phyloP scores from a whole-genome alignment of 2,113 vertebrate genomes.

The Cyanoderma ruficeps region DNA sequence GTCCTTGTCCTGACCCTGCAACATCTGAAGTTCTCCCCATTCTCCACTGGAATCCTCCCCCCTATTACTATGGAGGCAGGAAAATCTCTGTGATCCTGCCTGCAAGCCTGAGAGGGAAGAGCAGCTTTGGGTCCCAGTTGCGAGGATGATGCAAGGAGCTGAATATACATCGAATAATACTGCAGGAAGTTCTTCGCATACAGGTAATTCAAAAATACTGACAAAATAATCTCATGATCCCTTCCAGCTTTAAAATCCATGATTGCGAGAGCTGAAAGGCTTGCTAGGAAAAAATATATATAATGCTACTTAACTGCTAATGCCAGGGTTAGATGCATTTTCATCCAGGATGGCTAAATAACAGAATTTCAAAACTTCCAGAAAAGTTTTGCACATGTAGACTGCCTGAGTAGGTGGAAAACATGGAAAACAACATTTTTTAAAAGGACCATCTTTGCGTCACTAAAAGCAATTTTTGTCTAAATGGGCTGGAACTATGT shows the following conservation, averaged over 20 bases:
- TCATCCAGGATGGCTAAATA: not conserved
- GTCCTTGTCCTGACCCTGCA: not conserved
- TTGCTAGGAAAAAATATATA: not conserved
- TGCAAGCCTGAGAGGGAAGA: not conserved
- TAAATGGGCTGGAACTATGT: not conserved
- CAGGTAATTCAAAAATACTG: not conserved
- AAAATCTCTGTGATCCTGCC: not conserved
- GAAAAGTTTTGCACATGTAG: not conserved
- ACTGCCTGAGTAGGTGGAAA: not conserved
- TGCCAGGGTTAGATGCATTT: not conserved
- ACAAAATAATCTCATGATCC: conserved; percentile 19
- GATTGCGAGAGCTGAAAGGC: not conserved
- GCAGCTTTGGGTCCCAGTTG: not conserved
- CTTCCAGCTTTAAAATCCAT: not conserved
- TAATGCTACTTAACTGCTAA: not conserved
- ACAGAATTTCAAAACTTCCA: not conserved
- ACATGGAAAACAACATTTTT: not conserved
- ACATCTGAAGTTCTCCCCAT: not conserved
- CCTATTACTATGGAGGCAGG: not conserved
- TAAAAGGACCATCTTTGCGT: not conserved
- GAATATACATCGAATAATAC: not conserved
- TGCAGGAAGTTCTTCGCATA: not conserved
- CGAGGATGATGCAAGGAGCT: not conserved
- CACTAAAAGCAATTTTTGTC: not conserved
- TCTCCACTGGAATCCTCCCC: not conserved